Evolutionary conservation across 1,140 invertebrate genomes (phyloP).

Genomic region (Mya arenaria): DNA sequence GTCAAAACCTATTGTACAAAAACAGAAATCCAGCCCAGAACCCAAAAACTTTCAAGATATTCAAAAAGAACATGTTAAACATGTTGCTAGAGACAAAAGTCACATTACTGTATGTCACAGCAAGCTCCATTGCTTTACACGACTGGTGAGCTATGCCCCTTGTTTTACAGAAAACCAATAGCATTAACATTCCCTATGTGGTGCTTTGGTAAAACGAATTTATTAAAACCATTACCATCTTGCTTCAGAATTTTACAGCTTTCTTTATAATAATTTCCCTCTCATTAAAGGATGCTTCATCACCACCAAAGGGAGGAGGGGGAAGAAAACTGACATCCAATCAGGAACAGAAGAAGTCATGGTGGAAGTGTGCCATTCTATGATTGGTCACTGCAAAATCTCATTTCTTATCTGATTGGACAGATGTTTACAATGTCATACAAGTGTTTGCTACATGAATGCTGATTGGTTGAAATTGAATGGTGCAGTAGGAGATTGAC

Average conservation of each 20-base stretch:
- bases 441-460: constrained; percentile 17
- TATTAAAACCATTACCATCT: no score
- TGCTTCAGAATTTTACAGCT: background rate
- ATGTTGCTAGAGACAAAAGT: background rate
- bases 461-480: background rate
- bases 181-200: no score
- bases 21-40: no score
- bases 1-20: no score
- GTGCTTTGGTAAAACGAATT: no score
- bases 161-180: no score
- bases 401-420: constrained; percentile 47
- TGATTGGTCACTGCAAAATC: constrained; percentile 60
- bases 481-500: background rate
- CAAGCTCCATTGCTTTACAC: background rate
- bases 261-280: constrained; percentile 16
- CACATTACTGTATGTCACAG: background rate
- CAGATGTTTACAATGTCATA: constrained; percentile 23
- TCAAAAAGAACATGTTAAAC: no score
- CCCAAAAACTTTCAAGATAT: no score
- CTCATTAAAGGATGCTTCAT: constrained; percentile 68
- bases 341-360: constrained; percentile 71
- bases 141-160: background rate
- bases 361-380: constrained; percentile 75
- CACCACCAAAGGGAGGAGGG: constrained; percentile 61
- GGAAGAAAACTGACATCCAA: constrained; percentile 67